phyloP scores from a whole-genome alignment of 2,797 vertebrate species.

The Siniperca scherzeri region DNA sequence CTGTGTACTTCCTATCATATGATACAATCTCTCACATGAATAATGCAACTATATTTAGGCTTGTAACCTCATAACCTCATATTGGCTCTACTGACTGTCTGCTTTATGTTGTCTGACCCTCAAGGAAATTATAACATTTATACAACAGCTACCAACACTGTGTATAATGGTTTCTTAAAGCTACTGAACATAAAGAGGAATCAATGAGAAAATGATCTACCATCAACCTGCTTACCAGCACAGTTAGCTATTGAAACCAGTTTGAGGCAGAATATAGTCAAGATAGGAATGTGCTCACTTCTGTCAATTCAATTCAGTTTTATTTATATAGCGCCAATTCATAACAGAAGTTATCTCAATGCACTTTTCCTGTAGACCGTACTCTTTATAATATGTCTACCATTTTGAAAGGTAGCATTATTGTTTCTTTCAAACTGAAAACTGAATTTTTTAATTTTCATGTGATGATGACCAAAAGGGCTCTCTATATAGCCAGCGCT shows the following conservation, averaged over 20 bases:
- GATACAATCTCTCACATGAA: conserved; percentile 38
- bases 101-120: conserved; percentile 17
- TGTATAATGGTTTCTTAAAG: conserved; percentile 1
- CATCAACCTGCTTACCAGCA: background rate
- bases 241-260: background rate
- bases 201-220: background rate
- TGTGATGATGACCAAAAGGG: background rate
- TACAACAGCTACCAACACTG: background rate
- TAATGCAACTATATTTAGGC: conserved; percentile 44
- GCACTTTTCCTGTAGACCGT: too few species aligned
- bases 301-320: too few species aligned
- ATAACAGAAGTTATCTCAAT: too few species aligned
- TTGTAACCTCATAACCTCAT: conserved; percentile 45
- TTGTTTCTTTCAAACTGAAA: background rate
- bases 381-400: too few species aligned
- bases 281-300: background rate
- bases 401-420: background rate
- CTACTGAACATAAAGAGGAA: background rate
- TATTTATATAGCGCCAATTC: too few species aligned
- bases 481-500: background rate
- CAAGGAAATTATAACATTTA: background rate
- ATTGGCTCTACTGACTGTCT: conserved; percentile 21
- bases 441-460: background rate
- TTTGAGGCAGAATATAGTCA: background rate
- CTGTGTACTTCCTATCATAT: conserved; percentile 36